A percentile compares a stretch with the other conserved stretches of the same genome.
These are phyloP conservation scores for Ichneumon xanthorius DNA, from an alignment of 2,888 invertebrate genomes.

Conservation along the genomic window DNA sequence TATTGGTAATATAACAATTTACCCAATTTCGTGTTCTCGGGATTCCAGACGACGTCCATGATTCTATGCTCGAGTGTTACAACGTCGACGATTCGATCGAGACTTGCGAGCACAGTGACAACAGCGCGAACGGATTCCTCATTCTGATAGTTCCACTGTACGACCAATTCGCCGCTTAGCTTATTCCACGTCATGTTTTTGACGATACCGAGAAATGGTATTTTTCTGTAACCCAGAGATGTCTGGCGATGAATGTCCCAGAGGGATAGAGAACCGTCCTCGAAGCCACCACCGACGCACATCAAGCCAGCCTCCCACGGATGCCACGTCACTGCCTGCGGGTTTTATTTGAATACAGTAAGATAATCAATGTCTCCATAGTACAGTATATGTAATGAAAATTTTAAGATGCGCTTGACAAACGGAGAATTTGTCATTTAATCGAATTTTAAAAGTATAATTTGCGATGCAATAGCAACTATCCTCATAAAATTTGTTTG, in stretches of 20 bases:
- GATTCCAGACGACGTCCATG: constrained; percentile 74
- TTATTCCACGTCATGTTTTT: constrained; percentile 78
- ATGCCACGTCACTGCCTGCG: constrained; percentile 79
- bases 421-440: neutral
- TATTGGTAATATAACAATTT: constrained; percentile 6
- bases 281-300: constrained; percentile 77
- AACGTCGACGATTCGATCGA: constrained; percentile 77
- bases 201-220: constrained; percentile 72
- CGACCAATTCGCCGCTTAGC: constrained; percentile 79
- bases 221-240: constrained; percentile 70
- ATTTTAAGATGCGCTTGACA: neutral
- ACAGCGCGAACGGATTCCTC: constrained; percentile 49
- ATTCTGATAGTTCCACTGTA: constrained; percentile 76
- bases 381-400: neutral
- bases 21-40: constrained; percentile 77
- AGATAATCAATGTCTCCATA: neutral
- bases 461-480: neutral
- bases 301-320: constrained; percentile 75
- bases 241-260: constrained; percentile 76
- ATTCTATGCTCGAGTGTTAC: constrained; percentile 68
- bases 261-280: constrained; percentile 75
- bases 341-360: constrained; percentile 1
- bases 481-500: neutral
- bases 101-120: constrained; percentile 75
- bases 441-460: neutral